Conservation (phyloP, 1,140 invertebrate species). For the Aphelenchoides fujianensis region DNA sequence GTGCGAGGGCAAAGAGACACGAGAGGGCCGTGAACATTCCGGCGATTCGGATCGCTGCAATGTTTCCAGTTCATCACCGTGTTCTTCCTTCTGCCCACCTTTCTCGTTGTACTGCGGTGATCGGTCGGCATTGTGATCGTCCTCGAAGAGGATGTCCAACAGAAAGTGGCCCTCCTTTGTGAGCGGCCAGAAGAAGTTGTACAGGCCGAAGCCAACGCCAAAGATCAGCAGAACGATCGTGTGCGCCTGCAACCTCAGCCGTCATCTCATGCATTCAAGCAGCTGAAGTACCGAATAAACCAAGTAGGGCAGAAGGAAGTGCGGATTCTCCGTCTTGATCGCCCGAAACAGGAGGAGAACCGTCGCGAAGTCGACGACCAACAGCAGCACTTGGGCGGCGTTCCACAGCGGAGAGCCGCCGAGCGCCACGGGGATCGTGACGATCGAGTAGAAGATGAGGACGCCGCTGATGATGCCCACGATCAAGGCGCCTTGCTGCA, state of each 20-base stretch:
- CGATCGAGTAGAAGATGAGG: neutral
- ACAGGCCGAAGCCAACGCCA: constrained; percentile 1
- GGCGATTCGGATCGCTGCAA: neutral
- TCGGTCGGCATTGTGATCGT: neutral
- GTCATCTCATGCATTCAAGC: neutral
- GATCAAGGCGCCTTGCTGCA: constrained; percentile 6
- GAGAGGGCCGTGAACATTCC: neutral
- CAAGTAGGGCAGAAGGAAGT: constrained; percentile 1
- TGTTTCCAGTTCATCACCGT: neutral
- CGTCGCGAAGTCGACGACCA: neutral
- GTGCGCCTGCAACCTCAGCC: neutral
- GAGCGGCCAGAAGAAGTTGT: neutral
- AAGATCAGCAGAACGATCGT: neutral
- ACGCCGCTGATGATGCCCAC: neutral
- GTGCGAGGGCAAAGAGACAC: neutral
- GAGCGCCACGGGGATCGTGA: neutral
- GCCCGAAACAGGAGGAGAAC: neutral
- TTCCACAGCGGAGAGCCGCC: neutral
- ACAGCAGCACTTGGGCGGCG: neutral
- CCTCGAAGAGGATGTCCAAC: constrained; percentile 4
- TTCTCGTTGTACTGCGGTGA: neutral
- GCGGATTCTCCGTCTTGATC: neutral
- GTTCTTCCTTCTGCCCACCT: neutral
- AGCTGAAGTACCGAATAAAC: constrained; percentile 5
- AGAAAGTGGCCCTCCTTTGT: neutral